phyloP scores from a whole-genome alignment of 2,888 invertebrate species.

The Drosophila recens region DNA sequence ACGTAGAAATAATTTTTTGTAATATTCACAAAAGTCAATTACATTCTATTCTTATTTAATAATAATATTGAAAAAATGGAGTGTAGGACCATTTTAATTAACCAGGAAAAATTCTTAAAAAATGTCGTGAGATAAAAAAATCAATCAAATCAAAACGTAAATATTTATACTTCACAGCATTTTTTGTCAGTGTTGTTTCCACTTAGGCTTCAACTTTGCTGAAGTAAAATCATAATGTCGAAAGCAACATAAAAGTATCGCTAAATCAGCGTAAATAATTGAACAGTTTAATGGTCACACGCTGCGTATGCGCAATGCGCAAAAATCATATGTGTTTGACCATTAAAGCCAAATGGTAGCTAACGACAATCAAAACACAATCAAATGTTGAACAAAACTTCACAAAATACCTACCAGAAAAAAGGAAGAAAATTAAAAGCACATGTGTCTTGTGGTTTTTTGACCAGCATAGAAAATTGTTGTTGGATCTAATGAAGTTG shows the following conservation, averaged over 20 bases:
- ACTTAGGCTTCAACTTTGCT: constrained; percentile 13
- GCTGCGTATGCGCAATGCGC: constrained; percentile 46
- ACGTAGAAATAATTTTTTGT: no score
- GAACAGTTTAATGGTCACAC: constrained; percentile 36
- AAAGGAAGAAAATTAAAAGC: constrained; percentile 14
- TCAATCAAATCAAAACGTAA: no score
- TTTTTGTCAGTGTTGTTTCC: neutral
- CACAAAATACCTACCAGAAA: neutral
- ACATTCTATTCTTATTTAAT: no score
- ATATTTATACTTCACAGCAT: neutral
- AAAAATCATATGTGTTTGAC: neutral
- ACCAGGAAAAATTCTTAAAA: no score
- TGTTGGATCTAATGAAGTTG: constrained; percentile 63
- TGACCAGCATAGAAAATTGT: constrained; percentile 1
- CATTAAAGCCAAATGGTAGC: constrained; percentile 14
- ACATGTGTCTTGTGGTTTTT: constrained; percentile 13
- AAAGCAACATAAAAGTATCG: constrained; percentile 35
- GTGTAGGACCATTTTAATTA: no score
- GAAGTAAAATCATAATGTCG: constrained; percentile 26
- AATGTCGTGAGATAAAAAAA: no score
- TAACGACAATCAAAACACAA: constrained; percentile 22
- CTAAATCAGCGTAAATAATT: constrained; percentile 59
- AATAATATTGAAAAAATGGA: no score
- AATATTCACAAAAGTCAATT: no score
- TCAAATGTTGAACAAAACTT: constrained; percentile 9